These are phyloP conservation scores for Girardinichthys multiradiatus DNA, from an alignment of 2,113 vertebrate genomes.

Conservation along the genomic window DNA sequence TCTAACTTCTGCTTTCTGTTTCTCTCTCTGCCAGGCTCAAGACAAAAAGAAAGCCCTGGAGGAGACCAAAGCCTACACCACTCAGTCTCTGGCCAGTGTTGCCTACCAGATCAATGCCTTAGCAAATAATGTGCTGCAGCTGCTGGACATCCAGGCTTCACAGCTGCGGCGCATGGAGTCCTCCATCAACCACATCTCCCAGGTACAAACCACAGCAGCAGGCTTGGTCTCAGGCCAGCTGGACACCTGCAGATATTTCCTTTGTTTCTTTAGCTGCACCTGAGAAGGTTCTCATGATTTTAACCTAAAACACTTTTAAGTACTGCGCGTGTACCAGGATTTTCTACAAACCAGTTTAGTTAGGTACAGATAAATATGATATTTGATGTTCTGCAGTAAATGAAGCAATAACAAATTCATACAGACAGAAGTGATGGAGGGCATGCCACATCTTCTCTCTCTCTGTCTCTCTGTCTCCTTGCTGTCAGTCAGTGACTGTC, in stretches of 20 bases:
- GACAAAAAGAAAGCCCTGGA: conserved; percentile 99
- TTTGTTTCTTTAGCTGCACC: too few relatives aligned
- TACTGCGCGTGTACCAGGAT: too few relatives aligned
- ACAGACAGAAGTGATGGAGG: conserved; percentile 15
- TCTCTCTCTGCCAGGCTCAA: conserved; percentile 84
- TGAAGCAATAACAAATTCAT: not conserved
- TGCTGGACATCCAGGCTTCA: conserved; percentile 98
- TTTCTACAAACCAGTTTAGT: too few relatives aligned
- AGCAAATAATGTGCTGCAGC: conserved; percentile 98
- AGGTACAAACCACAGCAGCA: conserved; percentile 61
- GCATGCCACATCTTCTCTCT: conserved; percentile 37
- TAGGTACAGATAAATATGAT: not conserved
- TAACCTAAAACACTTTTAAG: too few relatives aligned
- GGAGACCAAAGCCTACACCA: conserved; percentile 99
- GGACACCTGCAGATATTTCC: too few relatives aligned
- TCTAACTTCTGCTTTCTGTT: conserved; percentile 6
- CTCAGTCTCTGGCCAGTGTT: conserved; percentile 97
- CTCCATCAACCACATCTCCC: conserved; percentile 91
- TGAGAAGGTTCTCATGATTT: too few relatives aligned
- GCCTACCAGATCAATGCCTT: conserved; percentile 99
- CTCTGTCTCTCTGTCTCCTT: not conserved
- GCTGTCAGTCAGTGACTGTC: conserved; percentile 59
- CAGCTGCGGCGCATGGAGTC: conserved; percentile 99
- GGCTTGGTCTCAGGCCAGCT: not conserved
- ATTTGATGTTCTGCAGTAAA: not conserved